Conservation (phyloP, 1,140 invertebrate genomes). For the Lasaia peninsularis region DNA sequence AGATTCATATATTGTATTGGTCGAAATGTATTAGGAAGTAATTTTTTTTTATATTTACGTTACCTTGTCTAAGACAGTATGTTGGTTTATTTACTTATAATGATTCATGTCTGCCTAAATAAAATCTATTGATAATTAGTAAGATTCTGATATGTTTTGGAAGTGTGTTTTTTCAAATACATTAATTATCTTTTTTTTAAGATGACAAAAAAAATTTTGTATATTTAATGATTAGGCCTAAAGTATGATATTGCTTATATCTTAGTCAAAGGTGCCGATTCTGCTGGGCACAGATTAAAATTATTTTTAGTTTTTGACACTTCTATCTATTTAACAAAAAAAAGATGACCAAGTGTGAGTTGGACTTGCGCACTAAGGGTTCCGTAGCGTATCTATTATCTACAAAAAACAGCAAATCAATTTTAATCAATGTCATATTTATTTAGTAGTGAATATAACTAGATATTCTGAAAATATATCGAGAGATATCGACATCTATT, state of each 20-base stretch:
- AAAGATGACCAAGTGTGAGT: no score
- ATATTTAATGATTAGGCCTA: neutral
- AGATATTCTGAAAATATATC: no score
- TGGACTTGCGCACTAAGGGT: no score
- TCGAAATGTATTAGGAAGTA: slow-evolving; percentile 6
- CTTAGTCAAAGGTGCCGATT: neutral
- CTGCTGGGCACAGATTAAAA: no score
- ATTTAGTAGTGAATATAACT: no score
- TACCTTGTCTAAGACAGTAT: slow-evolving; percentile 6
- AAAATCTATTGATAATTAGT: neutral
- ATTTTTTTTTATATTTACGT: neutral
- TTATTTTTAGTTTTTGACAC: no score
- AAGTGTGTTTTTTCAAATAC: neutral
- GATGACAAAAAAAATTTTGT: neutral
- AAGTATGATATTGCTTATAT: neutral
- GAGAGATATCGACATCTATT: no score
- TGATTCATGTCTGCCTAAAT: neutral
- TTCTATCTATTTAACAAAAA: no score
- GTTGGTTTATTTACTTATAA: neutral
- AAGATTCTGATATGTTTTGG: neutral
- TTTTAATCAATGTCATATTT: no score
- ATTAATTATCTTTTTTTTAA: neutral
- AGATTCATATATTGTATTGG: neutral
- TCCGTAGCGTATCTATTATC: no score
- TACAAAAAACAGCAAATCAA: no score